Evolutionary conservation across 2,113 vertebrate species (phyloP), one percentile per base, ranked within the genome.

Genomic region (Megalops atlanticus): DNA sequence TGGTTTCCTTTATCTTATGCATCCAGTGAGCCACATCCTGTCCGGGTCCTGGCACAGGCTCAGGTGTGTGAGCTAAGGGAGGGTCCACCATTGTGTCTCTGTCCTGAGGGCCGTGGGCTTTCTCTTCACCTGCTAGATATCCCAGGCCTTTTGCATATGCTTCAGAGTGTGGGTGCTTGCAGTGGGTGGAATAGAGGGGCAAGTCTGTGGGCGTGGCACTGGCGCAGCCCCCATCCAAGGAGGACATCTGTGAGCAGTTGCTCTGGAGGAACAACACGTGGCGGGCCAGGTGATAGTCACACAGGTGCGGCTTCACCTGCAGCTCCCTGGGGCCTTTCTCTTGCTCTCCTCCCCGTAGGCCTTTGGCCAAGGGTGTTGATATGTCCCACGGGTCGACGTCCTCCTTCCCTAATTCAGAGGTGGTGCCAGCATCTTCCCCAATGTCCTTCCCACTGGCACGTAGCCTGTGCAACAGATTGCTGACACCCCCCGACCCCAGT

Each of bases 1-100:
- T 99, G 92, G 98, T 99, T 97, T 99, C 98, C 92, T 98, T 99
- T 86, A 99, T 99, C 93, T 98, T 99, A 90, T 97, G 94, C 87
- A 97, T 93, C 84, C 96, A 94, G 89, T 98, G 97, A 87, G 95
- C 93, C 85, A 95, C 94, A 5, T 99, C 97, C 86, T 96, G 93
- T 88, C 95, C 91, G 49, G 94, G 94, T 84, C 94, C 94, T 0
- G 96, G 95, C 31, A 95, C 83, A 4, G 96, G 93, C 71, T 99
- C 98, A 7, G 96, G 91, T n/a, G n/a, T n/a, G n/a, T n/a, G n/a
- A n/a, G n/a, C n/a, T 89, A 95, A 93, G 72, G 95, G 91, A 1
- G 94, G 92, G 86, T 99, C 97, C 0, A 94, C 85, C 83, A 92
- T 95, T 79, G 94, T 93, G 84, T 98, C 96, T 36, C 95, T 85